Base-by-base conservation (phyloP, 2,113 vertebrate species). In the Thymallus thymallus region DNA sequence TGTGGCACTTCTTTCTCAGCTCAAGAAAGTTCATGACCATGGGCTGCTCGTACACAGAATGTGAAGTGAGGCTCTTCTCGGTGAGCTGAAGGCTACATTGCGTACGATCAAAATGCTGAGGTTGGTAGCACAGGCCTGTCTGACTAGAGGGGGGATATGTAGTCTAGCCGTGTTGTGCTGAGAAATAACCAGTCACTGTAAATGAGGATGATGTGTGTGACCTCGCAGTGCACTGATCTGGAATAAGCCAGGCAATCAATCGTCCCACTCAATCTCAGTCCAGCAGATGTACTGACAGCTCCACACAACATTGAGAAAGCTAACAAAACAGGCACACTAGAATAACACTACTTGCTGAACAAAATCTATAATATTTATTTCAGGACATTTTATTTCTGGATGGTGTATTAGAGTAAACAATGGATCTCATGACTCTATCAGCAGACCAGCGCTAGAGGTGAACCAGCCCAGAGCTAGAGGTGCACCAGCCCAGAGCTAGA, bases 211-310 rank as follows among this genome's bases (percentile, higher is more conserved):
- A 76, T 13, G 61, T 83, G 79, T 79, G 79, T 22, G 6, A 55
- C 14, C 51, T 20, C 23, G 80, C 80, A 72, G 84, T 74, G 83
- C 85, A 82, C 77, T 85, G 86, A 70, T 87, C 77, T 75, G 84
- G 88, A 90, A 88, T 85, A 77, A 76, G 68, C 51, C 74, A 68
- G 67, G 26, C 72, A 84, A 86, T 88, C 82, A 83, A 84, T 88
- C 84, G 71, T 81, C 81, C 35, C 65, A 74, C 63, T 79, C 78
- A 60, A 68, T 77, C 64, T 51, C 75, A 74, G 78, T n/a, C 55
- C 73, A 77, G 46, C 76, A 73, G 80, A 68, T 75, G 51, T 71
- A 71, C 68, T 58, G 41, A 55, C 61, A 69, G 35, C 23, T 23
- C 9, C 72, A 71, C 62, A 69, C 77, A 51, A 79, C 69, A 29